These are phyloP conservation scores for Anoura caudifer DNA, from an alignment of 2,113 vertebrate genomes.

Conservation along the genomic window DNA sequence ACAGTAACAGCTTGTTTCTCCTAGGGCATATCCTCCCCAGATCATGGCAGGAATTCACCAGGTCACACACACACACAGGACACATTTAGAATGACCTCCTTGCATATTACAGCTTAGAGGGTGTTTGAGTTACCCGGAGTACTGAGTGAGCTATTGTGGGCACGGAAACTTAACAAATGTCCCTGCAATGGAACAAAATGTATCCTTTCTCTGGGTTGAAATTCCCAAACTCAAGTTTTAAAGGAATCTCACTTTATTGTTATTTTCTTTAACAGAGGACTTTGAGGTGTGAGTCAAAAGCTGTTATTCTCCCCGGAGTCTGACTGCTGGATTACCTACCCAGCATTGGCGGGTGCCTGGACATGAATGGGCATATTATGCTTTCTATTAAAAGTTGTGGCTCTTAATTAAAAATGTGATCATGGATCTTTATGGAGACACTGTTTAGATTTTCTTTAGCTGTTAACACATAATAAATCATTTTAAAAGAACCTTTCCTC, in stretches of 20 bases:
- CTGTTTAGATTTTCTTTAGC: conserved; percentile 77
- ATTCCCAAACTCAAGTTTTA: not conserved
- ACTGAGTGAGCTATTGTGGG: conserved; percentile 33
- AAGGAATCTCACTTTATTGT: conserved; percentile 61
- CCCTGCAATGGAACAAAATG: conserved; percentile 45
- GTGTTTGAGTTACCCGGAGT: not conserved
- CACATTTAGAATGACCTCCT: not conserved
- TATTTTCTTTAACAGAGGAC: conserved; percentile 66
- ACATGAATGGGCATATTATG: conserved; percentile 74
- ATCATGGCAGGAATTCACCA: not conserved
- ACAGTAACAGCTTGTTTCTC: not conserved
- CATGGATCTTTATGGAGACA: conserved; percentile 64
- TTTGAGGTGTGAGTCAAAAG: conserved; percentile 49
- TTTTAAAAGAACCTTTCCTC: conserved; percentile 51
- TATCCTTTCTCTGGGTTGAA: conserved; percentile 43
- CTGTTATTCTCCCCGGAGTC: conserved; percentile 54
- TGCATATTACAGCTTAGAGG: conserved; percentile 13
- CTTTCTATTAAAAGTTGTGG: conserved; percentile 71
- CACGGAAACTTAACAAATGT: not conserved
- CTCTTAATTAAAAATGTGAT: conserved; percentile 80
- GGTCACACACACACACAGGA: not conserved
- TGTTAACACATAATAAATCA: conserved; percentile 77
- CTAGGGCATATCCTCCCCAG: not conserved
- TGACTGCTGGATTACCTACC: conserved; percentile 49
- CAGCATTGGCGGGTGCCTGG: not conserved